A percentile compares a stretch with the other conserved stretches of the same genome.
Evolutionary conservation across 2,113 vertebrate genomes (phyloP).

Genomic region (Pomatostomus ruficeps): DNA sequence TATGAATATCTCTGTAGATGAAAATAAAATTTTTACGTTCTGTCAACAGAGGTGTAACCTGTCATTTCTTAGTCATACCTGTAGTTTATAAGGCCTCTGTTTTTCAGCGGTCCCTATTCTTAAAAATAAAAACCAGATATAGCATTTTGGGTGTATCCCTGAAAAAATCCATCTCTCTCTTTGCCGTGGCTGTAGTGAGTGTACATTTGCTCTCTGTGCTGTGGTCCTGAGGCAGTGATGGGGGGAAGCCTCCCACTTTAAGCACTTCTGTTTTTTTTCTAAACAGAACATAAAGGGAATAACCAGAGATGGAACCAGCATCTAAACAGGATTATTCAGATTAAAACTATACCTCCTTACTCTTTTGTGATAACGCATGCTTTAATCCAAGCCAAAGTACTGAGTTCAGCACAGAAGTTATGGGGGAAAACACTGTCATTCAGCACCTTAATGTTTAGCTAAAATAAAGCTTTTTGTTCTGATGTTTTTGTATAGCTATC

Average conservation of each 20-base stretch:
- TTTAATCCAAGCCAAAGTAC: neutral
- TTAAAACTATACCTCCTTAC: neutral
- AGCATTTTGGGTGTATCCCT: neutral
- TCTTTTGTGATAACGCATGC: neutral
- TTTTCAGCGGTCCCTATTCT: neutral
- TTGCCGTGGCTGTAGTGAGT: neutral
- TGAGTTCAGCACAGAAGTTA: neutral
- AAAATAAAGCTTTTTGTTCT: neutral
- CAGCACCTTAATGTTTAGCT: neutral
- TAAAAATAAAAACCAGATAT: neutral
- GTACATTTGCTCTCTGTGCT: neutral
- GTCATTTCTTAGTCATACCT: neutral
- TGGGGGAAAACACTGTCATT: neutral
- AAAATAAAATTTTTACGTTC: neutral
- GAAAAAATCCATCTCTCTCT: neutral
- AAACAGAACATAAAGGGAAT: neutral
- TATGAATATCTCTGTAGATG: neutral
- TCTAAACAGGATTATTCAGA: neutral
- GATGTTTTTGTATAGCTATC: neutral
- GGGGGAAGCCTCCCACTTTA: neutral
- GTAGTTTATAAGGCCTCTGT: neutral
- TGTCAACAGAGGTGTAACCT: neutral
- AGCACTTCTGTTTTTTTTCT: neutral
- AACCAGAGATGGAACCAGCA: neutral
- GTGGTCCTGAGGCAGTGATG: neutral